Percentiles rank a stretch among this genome's conserved stretches.
Evolutionary conservation across 2,113 vertebrate species (phyloP).

Genomic region (Lagopus leucura): DNA sequence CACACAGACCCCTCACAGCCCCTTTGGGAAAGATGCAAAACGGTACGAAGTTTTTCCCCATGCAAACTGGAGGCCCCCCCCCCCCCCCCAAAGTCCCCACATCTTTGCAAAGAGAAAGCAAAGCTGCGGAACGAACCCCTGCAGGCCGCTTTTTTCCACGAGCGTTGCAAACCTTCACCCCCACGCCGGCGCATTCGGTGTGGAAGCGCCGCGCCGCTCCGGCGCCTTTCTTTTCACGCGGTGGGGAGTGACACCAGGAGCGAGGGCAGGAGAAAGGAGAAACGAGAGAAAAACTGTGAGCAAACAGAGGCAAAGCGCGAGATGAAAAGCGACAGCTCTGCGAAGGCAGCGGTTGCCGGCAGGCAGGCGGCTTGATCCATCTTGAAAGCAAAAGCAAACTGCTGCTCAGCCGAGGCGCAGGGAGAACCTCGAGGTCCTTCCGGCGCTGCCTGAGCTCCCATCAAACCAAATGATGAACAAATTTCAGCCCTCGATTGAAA

Average conservation of each 20-base stretch:
- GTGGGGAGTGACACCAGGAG: background rate
- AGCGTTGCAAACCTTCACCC: too few species aligned
- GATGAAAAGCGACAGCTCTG: slow-evolving; percentile 33
- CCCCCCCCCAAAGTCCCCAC: too few species aligned
- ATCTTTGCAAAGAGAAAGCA: too few species aligned
- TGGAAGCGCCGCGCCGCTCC: too few species aligned
- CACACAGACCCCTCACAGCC: too few species aligned
- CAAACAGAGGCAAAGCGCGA: background rate
- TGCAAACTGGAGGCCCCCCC: too few species aligned
- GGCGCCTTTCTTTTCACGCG: background rate
- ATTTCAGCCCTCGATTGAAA: background rate
- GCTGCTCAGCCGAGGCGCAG: slow-evolving; percentile 31
- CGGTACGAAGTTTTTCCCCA: too few species aligned
- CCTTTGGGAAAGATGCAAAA: too few species aligned
- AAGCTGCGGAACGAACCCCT: too few species aligned
- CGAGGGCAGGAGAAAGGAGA: background rate
- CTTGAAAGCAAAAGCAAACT: slow-evolving; percentile 65
- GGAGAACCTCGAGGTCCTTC: slow-evolving; percentile 35
- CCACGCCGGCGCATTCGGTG: too few species aligned
- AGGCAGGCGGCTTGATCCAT: slow-evolving; percentile 46
- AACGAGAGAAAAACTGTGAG: background rate
- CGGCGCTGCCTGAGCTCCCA: slow-evolving; percentile 2
- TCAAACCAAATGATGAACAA: slow-evolving; percentile 5
- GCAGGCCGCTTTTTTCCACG: too few species aligned
- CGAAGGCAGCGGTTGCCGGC: slow-evolving; percentile 48